A percentile compares a stretch with the other conserved stretches of the same genome.
These are phyloP conservation scores for Hyles lineata DNA, from an alignment of 2,888 invertebrate species.

Conservation along the genomic window DNA sequence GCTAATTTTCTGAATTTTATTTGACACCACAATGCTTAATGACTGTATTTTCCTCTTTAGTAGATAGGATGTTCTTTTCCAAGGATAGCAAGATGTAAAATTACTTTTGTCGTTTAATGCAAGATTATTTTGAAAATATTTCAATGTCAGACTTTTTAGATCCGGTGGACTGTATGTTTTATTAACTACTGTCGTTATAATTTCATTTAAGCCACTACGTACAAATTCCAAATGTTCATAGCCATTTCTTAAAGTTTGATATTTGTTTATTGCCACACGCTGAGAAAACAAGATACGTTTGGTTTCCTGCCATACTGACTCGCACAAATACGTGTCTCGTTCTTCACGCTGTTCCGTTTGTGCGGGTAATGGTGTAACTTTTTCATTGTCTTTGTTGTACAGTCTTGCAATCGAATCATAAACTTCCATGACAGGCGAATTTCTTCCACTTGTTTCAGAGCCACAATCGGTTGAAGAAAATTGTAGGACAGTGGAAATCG, in stretches of 20 bases:
- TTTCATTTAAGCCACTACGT: not conserved
- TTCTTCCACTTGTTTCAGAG: conserved; percentile 37
- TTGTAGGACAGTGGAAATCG: no score
- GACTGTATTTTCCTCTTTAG: not conserved
- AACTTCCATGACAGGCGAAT: conserved; percentile 63
- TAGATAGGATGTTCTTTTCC: not conserved
- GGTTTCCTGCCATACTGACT: conserved; percentile 21
- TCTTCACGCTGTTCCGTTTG: not conserved
- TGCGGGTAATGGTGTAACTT: not conserved
- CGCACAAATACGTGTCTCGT: conserved; percentile 1
- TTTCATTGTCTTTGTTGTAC: conserved; percentile 8
- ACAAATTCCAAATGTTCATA: not conserved
- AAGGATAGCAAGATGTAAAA: not conserved
- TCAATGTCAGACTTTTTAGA: not conserved
- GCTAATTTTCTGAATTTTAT: conserved; percentile 1
- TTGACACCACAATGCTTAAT: not conserved
- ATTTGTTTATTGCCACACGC: no score
- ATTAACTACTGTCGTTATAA: not conserved
- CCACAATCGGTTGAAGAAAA: no score
- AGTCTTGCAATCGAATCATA: conserved; percentile 53
- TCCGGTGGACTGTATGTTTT: not conserved
- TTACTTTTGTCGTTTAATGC: not conserved
- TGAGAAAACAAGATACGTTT: conserved; percentile 24
- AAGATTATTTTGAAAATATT: conserved; percentile 14
- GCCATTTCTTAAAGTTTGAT: not conserved